Evolutionary conservation across 35 echinoderm and acorn worm species (phyloP).

Genomic region (Chiridota heheva): DNA sequence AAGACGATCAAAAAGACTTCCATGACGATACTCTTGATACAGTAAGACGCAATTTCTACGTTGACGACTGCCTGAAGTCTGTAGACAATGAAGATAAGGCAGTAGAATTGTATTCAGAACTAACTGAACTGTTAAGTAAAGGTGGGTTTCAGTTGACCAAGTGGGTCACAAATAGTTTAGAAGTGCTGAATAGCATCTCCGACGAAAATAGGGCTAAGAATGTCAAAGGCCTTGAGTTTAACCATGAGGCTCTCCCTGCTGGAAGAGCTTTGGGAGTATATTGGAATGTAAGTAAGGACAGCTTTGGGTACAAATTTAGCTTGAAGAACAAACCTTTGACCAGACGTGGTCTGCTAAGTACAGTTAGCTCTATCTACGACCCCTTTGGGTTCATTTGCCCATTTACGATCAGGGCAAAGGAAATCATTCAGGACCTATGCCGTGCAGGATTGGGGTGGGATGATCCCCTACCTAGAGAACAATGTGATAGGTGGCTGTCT

Average conservation of each 20-base stretch:
- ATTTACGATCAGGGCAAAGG: constrained; percentile 11
- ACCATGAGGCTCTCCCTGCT: constrained; percentile 42
- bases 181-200: constrained; percentile 43
- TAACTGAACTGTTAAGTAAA: constrained; percentile 32
- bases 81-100: constrained; percentile 33
- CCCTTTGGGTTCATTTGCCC: constrained; percentile 13
- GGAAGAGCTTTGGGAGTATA: constrained; percentile 24
- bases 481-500: constrained; percentile 17
- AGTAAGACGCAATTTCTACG: constrained; percentile 61
- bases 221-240: constrained; percentile 52
- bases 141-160: constrained; percentile 67
- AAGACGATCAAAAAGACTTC: constrained; percentile 29
- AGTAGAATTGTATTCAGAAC: constrained; percentile 16
- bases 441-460: constrained; percentile 32
- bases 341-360: constrained; percentile 29
- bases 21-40: constrained; percentile 13
- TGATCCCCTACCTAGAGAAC: constrained; percentile 26
- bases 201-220: constrained; percentile 58
- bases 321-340: constrained; percentile 10
- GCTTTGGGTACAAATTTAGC: constrained; percentile 19
- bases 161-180: constrained; percentile 56
- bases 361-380: constrained; percentile 36
- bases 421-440: constrained; percentile 32
- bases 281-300: constrained; percentile 36
- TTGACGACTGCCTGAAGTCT: constrained; percentile 67